Percentiles rank a stretch among this genome's conserved stretches.
Conservation (phyloP, 2,797 vertebrate species). For the Pangasius krempfi region DNA sequence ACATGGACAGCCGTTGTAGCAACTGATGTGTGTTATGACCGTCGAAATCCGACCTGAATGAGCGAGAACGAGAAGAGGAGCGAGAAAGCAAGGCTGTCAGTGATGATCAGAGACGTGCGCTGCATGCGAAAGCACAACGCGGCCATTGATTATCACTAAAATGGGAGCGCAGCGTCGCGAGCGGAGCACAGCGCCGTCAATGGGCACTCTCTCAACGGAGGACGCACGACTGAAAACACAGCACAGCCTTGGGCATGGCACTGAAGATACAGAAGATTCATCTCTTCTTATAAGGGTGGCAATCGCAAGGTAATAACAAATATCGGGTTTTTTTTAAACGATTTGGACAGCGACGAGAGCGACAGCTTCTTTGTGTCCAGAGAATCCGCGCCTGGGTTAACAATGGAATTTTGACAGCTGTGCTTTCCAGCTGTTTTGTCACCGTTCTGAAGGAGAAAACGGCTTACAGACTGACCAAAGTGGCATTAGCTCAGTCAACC, state of each 20-base stretch:
- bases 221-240: slow-evolving; percentile 54
- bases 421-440: slow-evolving; percentile 47
- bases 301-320: slow-evolving; percentile 60
- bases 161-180: slow-evolving; percentile 62
- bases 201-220: slow-evolving; percentile 43
- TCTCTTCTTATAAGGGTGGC: slow-evolving; percentile 17
- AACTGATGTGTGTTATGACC: background rate
- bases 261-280: slow-evolving; percentile 1
- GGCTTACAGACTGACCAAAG: background rate
- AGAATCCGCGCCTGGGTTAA: slow-evolving; percentile 31
- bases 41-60: background rate
- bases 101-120: slow-evolving; percentile 65
- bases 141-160: slow-evolving; percentile 69
- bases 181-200: slow-evolving; percentile 54
- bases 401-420: slow-evolving; percentile 53
- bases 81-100: slow-evolving; percentile 65
- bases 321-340: background rate
- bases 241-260: slow-evolving; percentile 35
- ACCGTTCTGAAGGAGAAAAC: slow-evolving; percentile 17
- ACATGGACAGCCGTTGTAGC: background rate
- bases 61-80: background rate
- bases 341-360: background rate
- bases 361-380: slow-evolving; percentile 18
- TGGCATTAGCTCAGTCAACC: background rate
- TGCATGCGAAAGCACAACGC: slow-evolving; percentile 64